Percentiles rank a stretch among this genome's conserved stretches.
Evolutionary conservation across 2,113 vertebrate species (phyloP).

Genomic region (Sinocyclocheilus grahami): DNA sequence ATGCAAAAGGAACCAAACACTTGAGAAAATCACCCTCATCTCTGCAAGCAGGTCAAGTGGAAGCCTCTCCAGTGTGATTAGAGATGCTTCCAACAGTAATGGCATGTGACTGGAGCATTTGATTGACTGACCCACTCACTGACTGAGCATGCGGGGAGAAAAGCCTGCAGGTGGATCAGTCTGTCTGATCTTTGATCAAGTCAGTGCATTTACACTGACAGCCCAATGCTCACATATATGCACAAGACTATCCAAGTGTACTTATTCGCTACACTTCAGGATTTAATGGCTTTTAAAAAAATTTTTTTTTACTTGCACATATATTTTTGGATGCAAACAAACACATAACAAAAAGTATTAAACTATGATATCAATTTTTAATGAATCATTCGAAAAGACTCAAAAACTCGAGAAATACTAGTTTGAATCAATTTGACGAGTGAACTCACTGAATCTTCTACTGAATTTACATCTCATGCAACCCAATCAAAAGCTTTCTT

Average conservation of each 20-base stretch:
- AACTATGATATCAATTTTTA: neutral
- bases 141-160: constrained; percentile 15
- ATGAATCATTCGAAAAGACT: neutral
- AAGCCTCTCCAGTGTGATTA: constrained; percentile 22
- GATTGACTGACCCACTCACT: constrained; percentile 49
- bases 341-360: neutral
- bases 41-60: constrained; percentile 23
- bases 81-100: constrained; percentile 31
- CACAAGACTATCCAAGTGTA: neutral
- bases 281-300: neutral
- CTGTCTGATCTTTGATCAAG: neutral
- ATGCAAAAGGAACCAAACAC: constrained; percentile 28
- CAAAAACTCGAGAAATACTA: neutral
- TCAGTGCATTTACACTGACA: constrained; percentile 14
- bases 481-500: neutral
- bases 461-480: neutral
- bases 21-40: constrained; percentile 21
- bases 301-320: neutral
- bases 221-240: neutral
- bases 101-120: constrained; percentile 44
- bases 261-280: neutral
- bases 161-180: constrained; percentile 37
- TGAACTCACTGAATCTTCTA: neutral
- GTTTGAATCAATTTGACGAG: neutral
- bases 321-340: neutral